Conservation (phyloP, 2,888 invertebrate genomes). For the Trypoxylon attenuatum region DNA sequence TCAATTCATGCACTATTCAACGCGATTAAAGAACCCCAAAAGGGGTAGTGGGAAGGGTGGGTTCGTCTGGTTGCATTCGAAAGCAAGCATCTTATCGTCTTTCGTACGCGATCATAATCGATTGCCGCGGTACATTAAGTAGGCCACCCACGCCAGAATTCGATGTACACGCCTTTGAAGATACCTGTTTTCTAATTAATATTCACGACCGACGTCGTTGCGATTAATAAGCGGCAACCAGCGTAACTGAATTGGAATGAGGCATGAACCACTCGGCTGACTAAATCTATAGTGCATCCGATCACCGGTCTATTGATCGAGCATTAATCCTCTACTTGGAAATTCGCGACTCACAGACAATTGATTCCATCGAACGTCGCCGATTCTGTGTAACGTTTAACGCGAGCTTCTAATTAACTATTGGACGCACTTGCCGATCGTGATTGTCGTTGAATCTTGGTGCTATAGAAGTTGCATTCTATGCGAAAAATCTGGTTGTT, state of each 20-base stretch:
- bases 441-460: no score
- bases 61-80: not conserved
- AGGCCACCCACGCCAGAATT: not conserved
- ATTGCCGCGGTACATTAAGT: not conserved
- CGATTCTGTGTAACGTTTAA: not conserved
- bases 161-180: conserved; percentile 15
- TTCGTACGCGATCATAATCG: not conserved
- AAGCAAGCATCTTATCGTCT: not conserved
- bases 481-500: no score
- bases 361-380: not conserved
- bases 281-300: not conserved
- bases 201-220: conserved; percentile 29
- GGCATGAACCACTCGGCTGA: not conserved
- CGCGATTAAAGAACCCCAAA: no score
- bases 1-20: not conserved
- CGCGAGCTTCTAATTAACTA: no score
- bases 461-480: no score
- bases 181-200: conserved; percentile 31
- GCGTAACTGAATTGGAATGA: not conserved
- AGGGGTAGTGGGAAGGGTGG: not conserved
- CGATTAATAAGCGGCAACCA: conserved; percentile 27
- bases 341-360: no score
- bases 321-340: no score
- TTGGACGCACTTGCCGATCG: no score
- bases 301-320: not conserved